Evolutionary conservation across 1,140 invertebrate species (phyloP).

Genomic region (Panagrolaimus sp.): DNA sequence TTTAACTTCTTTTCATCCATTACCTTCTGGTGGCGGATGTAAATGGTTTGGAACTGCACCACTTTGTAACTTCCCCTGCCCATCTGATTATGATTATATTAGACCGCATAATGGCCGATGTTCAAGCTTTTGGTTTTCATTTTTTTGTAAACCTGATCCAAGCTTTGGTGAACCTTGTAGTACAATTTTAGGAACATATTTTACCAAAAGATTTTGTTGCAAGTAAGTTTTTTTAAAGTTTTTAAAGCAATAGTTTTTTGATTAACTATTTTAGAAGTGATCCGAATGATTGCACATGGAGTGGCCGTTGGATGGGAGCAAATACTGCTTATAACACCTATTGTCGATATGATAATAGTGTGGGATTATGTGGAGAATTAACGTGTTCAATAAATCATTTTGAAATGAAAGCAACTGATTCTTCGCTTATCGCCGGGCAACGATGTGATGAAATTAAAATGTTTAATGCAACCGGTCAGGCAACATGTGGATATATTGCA

Average conservation of each 20-base stretch:
- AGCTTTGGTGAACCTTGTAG: constrained; percentile 48
- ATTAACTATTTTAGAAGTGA: constrained; percentile 34
- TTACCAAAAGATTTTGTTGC: constrained; percentile 49
- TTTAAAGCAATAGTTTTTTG: constrained; percentile 5
- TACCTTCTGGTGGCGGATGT: constrained; percentile 38
- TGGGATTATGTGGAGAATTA: constrained; percentile 38
- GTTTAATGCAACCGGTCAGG: constrained; percentile 43
- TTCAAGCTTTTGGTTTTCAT: constrained; percentile 41
- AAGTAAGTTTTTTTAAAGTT: constrained; percentile 32
- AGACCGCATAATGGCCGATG: constrained; percentile 44
- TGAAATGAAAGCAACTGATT: constrained; percentile 25
- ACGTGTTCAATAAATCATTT: constrained; percentile 50
- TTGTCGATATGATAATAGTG: constrained; percentile 45
- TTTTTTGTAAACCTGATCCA: constrained; percentile 37
- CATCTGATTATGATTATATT: constrained; percentile 47
- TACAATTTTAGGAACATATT: constrained; percentile 39
- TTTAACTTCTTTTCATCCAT: constrained; percentile 38
- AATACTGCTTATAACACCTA: constrained; percentile 49
- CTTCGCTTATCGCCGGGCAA: constrained; percentile 37
- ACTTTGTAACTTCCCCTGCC: constrained; percentile 45
- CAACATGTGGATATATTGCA: constrained; percentile 50
- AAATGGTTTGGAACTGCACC: constrained; percentile 51
- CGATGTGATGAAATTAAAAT: constrained; percentile 40
- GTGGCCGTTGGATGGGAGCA: constrained; percentile 50
- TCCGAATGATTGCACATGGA: constrained; percentile 48